Evolutionary conservation across 2,113 vertebrate genomes (phyloP), one percentile per base, ranked within the genome.

Genomic region (Ceyx margarethae): DNA sequence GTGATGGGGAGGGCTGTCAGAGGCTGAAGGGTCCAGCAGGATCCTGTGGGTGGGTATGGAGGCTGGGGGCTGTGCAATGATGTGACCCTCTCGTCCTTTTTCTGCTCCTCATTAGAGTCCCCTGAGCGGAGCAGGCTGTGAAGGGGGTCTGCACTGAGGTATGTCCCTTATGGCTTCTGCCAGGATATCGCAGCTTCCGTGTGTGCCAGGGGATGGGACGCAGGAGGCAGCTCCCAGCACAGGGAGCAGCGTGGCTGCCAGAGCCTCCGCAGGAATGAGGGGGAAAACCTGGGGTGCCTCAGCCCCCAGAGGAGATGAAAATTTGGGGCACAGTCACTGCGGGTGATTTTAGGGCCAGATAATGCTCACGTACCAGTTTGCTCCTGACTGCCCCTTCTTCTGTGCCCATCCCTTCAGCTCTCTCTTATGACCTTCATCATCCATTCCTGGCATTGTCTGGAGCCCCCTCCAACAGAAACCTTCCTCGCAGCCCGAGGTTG

Each of bases 81-180:
- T 43, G 75, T 97, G 94, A 97, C 54, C 61, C 93, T 97, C 80
- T 96, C 91, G 85, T 96, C 96, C 96, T 97, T 96, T 97, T 97
- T 96, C 95, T 97, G 96, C 95, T 88, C 95, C 95, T 89, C 93
- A 96, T 96, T 93, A 97, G 96, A 96, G 95, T 96, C 96, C 94
- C 95, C 95, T 53, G 95, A 96, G 90, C 91, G 95, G 88, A 97
- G 95, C 95, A 97, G 95, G 95, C 95, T 96, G 95, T 97, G 96
- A 97, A 95, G 84, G 95, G 94, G 95, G 95, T 95, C 96, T 96
- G 94, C 95, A 29, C 91, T 68, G 90, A 97, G 96, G 96, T 97
- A 97, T 91, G 96, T 97, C 95, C 95, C 54, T 25, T 88, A 61
- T 72, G 95, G 81, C 92, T 94, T 89, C 83, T 26, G 46, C 94